Evolutionary conservation across 2,797 vertebrate genomes (phyloP).

Genomic region (Pampus argenteus): DNA sequence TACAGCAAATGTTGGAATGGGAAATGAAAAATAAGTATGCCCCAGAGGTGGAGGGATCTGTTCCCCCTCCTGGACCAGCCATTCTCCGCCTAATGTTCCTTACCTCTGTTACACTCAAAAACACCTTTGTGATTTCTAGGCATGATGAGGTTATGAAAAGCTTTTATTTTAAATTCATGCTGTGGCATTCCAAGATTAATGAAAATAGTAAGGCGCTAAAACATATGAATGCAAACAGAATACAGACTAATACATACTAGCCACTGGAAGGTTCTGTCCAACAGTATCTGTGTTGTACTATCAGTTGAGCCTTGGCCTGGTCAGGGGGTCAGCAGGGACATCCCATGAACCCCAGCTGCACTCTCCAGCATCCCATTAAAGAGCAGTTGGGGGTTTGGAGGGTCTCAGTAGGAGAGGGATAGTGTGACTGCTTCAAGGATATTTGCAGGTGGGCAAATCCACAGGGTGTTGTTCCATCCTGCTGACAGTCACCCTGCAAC

Average conservation of each 20-base stretch:
- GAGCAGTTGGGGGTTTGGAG: slow-evolving; percentile 67
- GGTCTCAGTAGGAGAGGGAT: slow-evolving; percentile 46
- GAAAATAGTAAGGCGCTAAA: background rate
- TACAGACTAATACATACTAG: background rate
- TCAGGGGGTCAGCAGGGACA: slow-evolving; percentile 60
- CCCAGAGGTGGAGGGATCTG: background rate
- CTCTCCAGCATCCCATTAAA: slow-evolving; percentile 80
- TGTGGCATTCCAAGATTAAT: too few relatives aligned
- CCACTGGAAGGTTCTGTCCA: background rate
- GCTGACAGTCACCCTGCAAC: slow-evolving; percentile 15
- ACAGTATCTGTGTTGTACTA: background rate
- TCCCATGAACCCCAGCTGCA: slow-evolving; percentile 81
- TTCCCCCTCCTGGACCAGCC: background rate
- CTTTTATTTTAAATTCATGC: background rate
- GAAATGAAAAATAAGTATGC: background rate
- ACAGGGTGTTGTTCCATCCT: slow-evolving; percentile 81
- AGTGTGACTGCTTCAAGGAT: slow-evolving; percentile 74
- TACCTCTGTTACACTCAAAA: background rate
- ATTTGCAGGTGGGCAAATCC: slow-evolving; percentile 82
- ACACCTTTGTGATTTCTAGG: background rate
- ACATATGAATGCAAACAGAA: too few relatives aligned
- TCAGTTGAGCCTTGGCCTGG: slow-evolving; percentile 13
- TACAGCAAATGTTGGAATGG: background rate
- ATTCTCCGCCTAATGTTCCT: background rate
- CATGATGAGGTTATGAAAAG: background rate